Percentiles rank a stretch among this genome's conserved stretches.
Conservation (phyloP, 2,113 vertebrate species). For the Aviceda subcristata region DNA sequence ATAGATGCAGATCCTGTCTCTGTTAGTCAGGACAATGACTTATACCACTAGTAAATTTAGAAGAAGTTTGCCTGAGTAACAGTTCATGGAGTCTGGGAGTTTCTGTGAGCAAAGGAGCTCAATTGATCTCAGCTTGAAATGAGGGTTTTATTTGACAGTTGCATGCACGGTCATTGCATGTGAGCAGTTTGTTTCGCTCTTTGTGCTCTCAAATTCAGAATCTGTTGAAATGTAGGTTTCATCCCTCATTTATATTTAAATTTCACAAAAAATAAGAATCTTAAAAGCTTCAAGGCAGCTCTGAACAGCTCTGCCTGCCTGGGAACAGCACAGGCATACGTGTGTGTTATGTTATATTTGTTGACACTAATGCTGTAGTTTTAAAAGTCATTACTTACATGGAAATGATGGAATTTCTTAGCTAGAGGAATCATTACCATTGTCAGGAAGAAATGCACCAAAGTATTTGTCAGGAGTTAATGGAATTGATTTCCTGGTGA, state of each 20-base stretch:
- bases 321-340: neutral
- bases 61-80: neutral
- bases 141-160: neutral
- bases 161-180: neutral
- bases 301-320: neutral
- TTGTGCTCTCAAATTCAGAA: neutral
- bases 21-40: neutral
- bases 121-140: neutral
- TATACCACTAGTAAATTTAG: neutral
- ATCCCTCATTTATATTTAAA: neutral
- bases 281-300: neutral
- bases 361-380: neutral
- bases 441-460: neutral
- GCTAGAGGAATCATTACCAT: neutral
- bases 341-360: neutral
- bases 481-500: neutral
- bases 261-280: neutral
- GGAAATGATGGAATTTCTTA: neutral
- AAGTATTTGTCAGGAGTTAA: neutral
- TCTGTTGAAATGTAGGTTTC: neutral
- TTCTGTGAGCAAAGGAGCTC: neutral
- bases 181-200: neutral
- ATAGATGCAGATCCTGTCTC: neutral
- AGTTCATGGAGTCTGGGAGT: neutral
- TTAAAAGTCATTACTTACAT: neutral